phyloP scores from a whole-genome alignment of 2,797 vertebrate genomes.

The Anguilla megastoma region DNA sequence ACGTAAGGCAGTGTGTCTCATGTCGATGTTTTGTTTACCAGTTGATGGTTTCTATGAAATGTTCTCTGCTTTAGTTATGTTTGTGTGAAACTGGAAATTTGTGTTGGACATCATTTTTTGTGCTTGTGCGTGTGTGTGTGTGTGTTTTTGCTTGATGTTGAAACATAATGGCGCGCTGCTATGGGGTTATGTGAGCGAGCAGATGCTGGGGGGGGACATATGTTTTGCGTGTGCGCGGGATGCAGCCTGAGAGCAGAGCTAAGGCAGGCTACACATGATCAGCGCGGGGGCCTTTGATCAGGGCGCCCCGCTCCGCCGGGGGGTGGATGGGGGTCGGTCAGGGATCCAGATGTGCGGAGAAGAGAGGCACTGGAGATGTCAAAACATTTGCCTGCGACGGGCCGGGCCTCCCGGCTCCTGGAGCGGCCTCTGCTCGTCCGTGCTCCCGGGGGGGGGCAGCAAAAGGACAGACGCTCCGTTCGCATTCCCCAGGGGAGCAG shows the following conservation, averaged over 20 bases:
- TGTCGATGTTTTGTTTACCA: background rate
- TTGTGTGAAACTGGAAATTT: background rate
- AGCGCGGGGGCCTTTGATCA: constrained; percentile 55
- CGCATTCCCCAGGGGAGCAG: background rate
- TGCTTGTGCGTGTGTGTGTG: background rate
- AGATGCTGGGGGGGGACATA: constrained; percentile 44
- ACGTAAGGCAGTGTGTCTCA: background rate
- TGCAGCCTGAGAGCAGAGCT: constrained; percentile 47
- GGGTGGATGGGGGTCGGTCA: constrained; percentile 30
- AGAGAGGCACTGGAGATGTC: constrained; percentile 43
- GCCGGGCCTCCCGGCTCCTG: background rate
- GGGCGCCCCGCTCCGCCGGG: constrained; percentile 16
- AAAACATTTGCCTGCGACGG: constrained; percentile 27
- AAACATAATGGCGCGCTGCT: constrained; percentile 30
- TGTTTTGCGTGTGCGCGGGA: constrained; percentile 52
- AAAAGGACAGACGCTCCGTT: background rate
- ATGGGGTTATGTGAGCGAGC: constrained; percentile 40
- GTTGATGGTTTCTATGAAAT: background rate
- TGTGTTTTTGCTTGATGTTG: constrained; percentile 13
- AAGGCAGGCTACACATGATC: constrained; percentile 53
- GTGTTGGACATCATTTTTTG: background rate
- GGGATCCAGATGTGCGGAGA: constrained; percentile 45
- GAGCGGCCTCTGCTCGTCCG: background rate
- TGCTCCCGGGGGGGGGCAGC: background rate
- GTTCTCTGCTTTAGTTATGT: background rate